phyloP scores from a whole-genome alignment of 2,113 vertebrate genomes.

The Hirundichthys speculiger region DNA sequence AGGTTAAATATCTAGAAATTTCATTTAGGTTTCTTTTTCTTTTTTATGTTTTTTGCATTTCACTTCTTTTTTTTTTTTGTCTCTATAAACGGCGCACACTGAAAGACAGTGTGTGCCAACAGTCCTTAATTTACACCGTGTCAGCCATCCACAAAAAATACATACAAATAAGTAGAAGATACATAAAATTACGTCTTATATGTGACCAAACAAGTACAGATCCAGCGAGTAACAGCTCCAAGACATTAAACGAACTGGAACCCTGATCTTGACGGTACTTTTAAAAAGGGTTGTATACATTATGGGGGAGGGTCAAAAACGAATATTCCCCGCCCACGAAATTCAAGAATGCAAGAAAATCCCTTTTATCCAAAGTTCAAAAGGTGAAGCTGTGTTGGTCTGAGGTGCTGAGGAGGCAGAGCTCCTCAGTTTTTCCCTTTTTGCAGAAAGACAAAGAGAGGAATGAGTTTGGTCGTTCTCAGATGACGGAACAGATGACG shows the following conservation, averaged over 20 bases:
- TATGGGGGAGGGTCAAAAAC: constrained; percentile 24
- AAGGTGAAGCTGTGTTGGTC: constrained; percentile 28
- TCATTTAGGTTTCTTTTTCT: constrained; percentile 5
- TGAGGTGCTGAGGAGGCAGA: constrained; percentile 34
- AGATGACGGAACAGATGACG: constrained; percentile 10
- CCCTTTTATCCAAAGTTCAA: constrained; percentile 52
- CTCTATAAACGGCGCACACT: constrained; percentile 43
- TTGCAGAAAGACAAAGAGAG: constrained; percentile 25
- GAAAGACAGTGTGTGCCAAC: constrained; percentile 51
- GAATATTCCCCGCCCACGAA: constrained; percentile 1
- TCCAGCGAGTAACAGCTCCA: constrained; percentile 38
- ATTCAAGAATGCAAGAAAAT: constrained; percentile 52
- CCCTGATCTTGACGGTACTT: constrained; percentile 18
- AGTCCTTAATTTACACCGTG: constrained; percentile 53
- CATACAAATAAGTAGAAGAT: constrained; percentile 41
- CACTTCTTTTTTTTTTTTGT: constrained; percentile 2
- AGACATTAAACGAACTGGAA: constrained; percentile 34
- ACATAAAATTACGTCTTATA: constrained; percentile 55
- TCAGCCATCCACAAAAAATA: constrained; percentile 59
- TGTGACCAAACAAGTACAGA: constrained; percentile 41
- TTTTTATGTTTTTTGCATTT: constrained; percentile 1
- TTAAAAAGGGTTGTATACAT: constrained; percentile 23
- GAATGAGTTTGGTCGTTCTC: not conserved
- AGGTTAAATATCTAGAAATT: constrained; percentile 41
- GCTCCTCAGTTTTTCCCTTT: constrained; percentile 39